Base-by-base conservation (phyloP, 2,797 vertebrate genomes). In the Sandelia bainsii region DNA sequence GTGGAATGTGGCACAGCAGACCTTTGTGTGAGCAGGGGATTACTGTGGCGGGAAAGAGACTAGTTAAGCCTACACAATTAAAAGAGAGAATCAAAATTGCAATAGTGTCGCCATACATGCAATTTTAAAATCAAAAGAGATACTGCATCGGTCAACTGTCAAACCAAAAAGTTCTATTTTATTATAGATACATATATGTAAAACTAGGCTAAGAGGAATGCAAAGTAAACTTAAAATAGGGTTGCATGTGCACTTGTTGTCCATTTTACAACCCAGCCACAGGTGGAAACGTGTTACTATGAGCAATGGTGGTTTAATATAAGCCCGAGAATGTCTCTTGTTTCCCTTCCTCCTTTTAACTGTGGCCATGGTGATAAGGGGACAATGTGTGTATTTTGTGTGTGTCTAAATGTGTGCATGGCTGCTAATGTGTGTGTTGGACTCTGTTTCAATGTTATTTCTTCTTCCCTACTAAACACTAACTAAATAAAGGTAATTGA, bases 291-390 rank as follows among this genome's bases (percentile, higher is more conserved):
- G 48, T 69, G 77, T 71, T 64, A 42, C 42, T 75, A 48, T 42
- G 67, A 75, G 71, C 58, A 51, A 13, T 14, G 45, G 5, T 25
- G 62, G 22, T 83, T 80, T 77, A 79, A 82, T 79, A 84, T 72
- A 66, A 77, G 69, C 71, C 80, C 19, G 61, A 58, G 84, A 80
- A 79, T 65, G 78, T 76, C 72, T 72, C 62, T 62, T 10, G 62
- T 86, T 87, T 82, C 68, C 48, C 65, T 78, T 84, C 82, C 71
- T 76, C 51, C 77, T 87, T 81, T 82, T 76, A 77, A 66, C 77
- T 64, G 85, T 88, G 69, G 45, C 81, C 87, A 86, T 86, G 87
- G 87, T 70, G 87, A 93, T 85, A 82, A 78, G 67, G 52, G 71
- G 58, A 75, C 89, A 84, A 72, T 64, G 84, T 82, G 83, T 80